Evolutionary conservation across 1,140 invertebrate genomes (phyloP), one percentile per base, ranked within the genome.

Genomic region (Cyphomyrmex costatus): DNA sequence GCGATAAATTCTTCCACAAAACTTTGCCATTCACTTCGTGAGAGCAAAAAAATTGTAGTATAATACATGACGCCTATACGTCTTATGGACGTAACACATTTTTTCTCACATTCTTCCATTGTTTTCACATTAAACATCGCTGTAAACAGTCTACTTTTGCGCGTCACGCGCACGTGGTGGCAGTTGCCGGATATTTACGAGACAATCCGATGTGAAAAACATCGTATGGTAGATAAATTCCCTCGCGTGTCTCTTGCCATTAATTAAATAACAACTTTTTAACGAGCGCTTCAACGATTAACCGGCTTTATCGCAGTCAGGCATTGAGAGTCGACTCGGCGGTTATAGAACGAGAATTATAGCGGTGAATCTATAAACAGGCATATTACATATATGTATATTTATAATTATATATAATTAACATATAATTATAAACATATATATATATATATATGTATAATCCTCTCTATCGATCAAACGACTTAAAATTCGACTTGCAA

Each of bases 261-360:
- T 78, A 85, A 85, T 63, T 78, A 85, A 61, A 78, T 78, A 85
- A 71, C 79, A 58, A 53, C 27, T 85, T 85, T 77, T 85, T 63
- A 85, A 84, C n/a, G n/a, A 27, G 27, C 36, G 49, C 27, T 77
- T 49, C n/a, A 78, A 63, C 24, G 30, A 63, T 77, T 77, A 84
- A 27, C 36, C 8, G 8, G 36, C 36, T 42, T 42, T 42, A 42
- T 36, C 27, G 60, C 24, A 14, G 12, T 36, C 19, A 6, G 21
- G 30, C 63, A 65, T 70, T 24, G 30, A 27, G 8, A 56, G 21
- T 24, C 30, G 24, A 78, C 16, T 53, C 63, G 4, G 8, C 8
- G 77, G 70, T 80, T 70, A n/a, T n/a, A 56, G 36, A 42, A 42
- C 36, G 8, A 42, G 36, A 42, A 42, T 42, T 42, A 42, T 42